These are phyloP conservation scores for Cydia pomonella DNA, from an alignment of 1,140 invertebrate genomes.

Conservation along the genomic window DNA sequence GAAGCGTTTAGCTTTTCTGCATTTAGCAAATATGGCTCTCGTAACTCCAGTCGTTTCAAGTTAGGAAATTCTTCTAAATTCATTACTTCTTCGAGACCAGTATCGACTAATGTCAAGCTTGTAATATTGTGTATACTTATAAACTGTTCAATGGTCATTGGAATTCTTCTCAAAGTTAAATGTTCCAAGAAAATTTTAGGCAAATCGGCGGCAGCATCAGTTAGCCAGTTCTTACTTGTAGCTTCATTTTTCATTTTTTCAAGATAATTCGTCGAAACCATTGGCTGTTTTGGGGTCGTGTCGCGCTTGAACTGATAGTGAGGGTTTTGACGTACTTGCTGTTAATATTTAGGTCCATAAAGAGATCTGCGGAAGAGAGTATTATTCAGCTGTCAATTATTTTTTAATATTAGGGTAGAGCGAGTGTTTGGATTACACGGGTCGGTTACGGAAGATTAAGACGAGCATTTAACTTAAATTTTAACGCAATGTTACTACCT, in stretches of 20 bases:
- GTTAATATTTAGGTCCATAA: neutral
- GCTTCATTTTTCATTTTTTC: neutral
- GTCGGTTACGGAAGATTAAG: too few relatives aligned
- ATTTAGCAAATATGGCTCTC: neutral
- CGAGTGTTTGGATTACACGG: too few relatives aligned
- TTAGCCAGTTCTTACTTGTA: neutral
- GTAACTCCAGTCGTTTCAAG: neutral
- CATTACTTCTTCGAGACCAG: neutral
- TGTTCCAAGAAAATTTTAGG: neutral
- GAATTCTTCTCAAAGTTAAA: neutral
- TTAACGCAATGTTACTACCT: too few relatives aligned
- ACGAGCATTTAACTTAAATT: too few relatives aligned
- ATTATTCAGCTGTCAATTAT: neutral
- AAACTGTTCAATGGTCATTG: neutral
- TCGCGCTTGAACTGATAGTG: neutral
- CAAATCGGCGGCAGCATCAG: neutral
- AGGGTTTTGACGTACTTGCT: neutral
- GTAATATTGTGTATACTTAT: neutral
- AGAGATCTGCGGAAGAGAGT: neutral
- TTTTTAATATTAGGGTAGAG: too few relatives aligned
- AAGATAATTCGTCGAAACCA: neutral
- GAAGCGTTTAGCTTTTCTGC: neutral
- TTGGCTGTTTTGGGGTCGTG: neutral
- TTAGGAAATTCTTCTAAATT: neutral
- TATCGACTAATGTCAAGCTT: neutral